Percentiles rank a stretch among this genome's conserved stretches.
phyloP scores from a whole-genome alignment of 2,888 invertebrate genomes.

The Shargacucullia verbasci region DNA sequence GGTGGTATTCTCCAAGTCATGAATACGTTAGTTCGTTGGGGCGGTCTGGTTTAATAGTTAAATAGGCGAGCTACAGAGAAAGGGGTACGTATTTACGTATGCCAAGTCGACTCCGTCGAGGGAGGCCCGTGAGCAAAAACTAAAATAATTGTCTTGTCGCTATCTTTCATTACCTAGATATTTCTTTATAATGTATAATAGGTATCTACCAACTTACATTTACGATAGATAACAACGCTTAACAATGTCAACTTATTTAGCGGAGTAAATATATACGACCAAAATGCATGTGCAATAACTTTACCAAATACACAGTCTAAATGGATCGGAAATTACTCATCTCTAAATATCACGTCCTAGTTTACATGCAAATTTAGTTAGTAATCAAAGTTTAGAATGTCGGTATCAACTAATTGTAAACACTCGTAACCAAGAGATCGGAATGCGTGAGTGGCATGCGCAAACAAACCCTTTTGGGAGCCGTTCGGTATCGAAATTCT shows the following conservation, averaged over 20 bases:
- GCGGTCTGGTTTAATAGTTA: constrained; percentile 84
- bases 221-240: too few relatives aligned
- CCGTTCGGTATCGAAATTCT: constrained; percentile 74
- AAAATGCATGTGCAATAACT: too few relatives aligned
- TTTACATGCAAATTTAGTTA: constrained; percentile 22
- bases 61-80: constrained; percentile 74
- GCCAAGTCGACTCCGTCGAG: constrained; percentile 54
- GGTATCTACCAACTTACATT: constrained; percentile 1
- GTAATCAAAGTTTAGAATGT: constrained; percentile 48
- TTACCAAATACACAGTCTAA: neutral
- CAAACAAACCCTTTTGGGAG: constrained; percentile 69
- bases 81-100: constrained; percentile 64
- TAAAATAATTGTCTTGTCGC: constrained; percentile 46
- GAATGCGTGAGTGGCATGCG: constrained; percentile 66
- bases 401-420: constrained; percentile 63
- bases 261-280: too few relatives aligned
- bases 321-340: constrained; percentile 12
- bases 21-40: constrained; percentile 83
- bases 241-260: too few relatives aligned
- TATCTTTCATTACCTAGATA: constrained; percentile 24
- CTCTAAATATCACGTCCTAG: constrained; percentile 10
- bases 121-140: constrained; percentile 55
- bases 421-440: constrained; percentile 63
- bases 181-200: neutral
- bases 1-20: constrained; percentile 83